These are phyloP conservation scores for Tetragonisca angustula DNA, from an alignment of 2,888 invertebrate genomes.

Conservation along the genomic window DNA sequence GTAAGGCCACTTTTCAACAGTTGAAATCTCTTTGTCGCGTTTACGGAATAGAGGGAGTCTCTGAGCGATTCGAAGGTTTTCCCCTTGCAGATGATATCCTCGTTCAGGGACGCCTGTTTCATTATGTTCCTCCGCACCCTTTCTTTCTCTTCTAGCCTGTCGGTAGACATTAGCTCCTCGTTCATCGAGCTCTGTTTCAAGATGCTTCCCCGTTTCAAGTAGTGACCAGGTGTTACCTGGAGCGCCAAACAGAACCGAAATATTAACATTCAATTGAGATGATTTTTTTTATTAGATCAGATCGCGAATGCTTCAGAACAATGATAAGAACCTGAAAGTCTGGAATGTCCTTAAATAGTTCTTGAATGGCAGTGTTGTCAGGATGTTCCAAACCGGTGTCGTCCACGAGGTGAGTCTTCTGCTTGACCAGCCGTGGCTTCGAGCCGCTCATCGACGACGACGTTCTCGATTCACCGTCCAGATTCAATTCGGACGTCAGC, in stretches of 20 bases:
- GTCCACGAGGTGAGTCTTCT: constrained; percentile 93
- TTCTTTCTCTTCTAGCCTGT: constrained; percentile 93
- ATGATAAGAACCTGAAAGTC: constrained; percentile 85
- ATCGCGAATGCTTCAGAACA: background rate
- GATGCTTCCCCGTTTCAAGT: constrained; percentile 85
- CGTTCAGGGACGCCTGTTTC: constrained; percentile 95
- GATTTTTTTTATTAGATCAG: background rate
- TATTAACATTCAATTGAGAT: background rate
- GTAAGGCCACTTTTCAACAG: constrained; percentile 92
- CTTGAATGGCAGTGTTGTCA: constrained; percentile 87
- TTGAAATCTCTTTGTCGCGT: constrained; percentile 89
- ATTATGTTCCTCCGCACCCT: constrained; percentile 92
- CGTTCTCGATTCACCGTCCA: constrained; percentile 69
- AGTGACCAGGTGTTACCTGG: constrained; percentile 33
- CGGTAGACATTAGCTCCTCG: constrained; percentile 95
- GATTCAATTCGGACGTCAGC: constrained; percentile 74
- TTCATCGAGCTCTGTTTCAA: constrained; percentile 94
- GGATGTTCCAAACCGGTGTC: constrained; percentile 76
- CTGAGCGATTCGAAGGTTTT: constrained; percentile 89
- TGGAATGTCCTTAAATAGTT: constrained; percentile 83
- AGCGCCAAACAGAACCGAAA: background rate
- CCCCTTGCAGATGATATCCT: constrained; percentile 91
- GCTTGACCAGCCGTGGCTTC: constrained; percentile 92
- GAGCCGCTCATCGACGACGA: constrained; percentile 74
- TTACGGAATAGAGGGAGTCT: constrained; percentile 90